Evolutionary conservation across 2,888 invertebrate genomes (phyloP), one percentile per base, ranked within the genome.

Genomic region (Caenorhabditis panamensis): DNA sequence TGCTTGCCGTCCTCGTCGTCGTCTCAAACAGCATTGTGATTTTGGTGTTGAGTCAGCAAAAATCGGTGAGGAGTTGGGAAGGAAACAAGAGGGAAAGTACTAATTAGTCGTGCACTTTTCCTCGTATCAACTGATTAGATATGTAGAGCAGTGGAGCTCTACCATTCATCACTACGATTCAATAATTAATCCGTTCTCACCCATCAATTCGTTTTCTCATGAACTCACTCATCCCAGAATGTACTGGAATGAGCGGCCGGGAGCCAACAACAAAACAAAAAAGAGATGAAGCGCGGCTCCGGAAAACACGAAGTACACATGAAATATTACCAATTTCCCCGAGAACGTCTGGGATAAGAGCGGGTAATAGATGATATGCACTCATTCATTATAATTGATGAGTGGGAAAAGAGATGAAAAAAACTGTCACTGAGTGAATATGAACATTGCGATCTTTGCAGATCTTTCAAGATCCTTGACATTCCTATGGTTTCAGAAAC

Each of bases 21-120:
- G 66, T 81, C 28, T 77, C 83, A 22, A 84, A 86, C 51, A 82
- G 83, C 47, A 66, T 84, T 20, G 86, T 86, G 24, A 82, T 86
- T 26, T 41, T 79, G 58, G 85, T 86, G 9, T 58, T 86, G 26
- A 78, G 80, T 16, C 79, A 84, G 59, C 85, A 86, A 63, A 85
- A 85, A 69, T 67, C 71, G 75, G 86, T 86, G 51, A 37, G 85
- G 36, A 51, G 37, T n/a, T n/a, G n/a, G n/a, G n/a, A n/a, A n/a
- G n/a, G n/a, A n/a, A n/a, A n/a, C n/a, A n/a, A n/a, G n/a, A n/a
- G n/a, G n/a, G n/a, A n/a, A n/a, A n/a, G n/a, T n/a, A n/a, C n/a
- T n/a, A n/a, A n/a, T n/a, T n/a, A n/a, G n/a, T n/a, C n/a, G n/a
- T n/a, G n/a, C n/a, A n/a, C n/a, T n/a, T n/a, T n/a, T n/a, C n/a